These are phyloP conservation scores for Pipra filicauda DNA, from an alignment of 2,113 vertebrate species.

Conservation along the genomic window DNA sequence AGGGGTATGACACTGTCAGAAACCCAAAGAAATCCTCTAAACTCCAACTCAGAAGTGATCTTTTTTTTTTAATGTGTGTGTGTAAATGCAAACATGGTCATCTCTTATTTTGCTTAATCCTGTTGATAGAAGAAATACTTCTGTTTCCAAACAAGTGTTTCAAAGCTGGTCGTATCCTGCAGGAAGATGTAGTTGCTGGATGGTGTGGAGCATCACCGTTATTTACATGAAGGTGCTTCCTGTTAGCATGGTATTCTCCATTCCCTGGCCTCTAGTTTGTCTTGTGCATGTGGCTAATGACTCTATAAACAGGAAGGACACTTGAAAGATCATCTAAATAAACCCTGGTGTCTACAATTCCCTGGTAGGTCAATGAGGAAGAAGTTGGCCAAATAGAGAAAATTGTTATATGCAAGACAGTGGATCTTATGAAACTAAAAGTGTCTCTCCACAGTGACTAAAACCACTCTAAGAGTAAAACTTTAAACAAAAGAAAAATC, in stretches of 20 bases:
- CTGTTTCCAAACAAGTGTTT: constrained; percentile 1
- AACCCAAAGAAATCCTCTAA: background rate
- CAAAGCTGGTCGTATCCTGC: background rate
- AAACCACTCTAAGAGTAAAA: background rate
- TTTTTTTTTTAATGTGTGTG: background rate
- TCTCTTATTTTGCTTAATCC: background rate
- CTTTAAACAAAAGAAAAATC: background rate
- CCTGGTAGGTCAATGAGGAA: constrained; percentile 1
- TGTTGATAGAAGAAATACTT: background rate
- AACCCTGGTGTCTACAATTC: constrained; percentile 21
- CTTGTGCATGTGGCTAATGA: background rate
- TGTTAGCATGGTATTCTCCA: constrained; percentile 16
- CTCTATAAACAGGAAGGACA: constrained; percentile 59
- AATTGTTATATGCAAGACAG: background rate
- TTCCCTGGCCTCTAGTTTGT: background rate
- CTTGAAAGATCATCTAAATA: constrained; percentile 52
- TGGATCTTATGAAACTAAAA: background rate
- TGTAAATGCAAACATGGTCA: background rate
- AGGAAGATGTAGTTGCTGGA: background rate
- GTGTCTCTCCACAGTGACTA: background rate
- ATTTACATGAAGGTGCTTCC: constrained; percentile 48
- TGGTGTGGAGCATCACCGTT: background rate
- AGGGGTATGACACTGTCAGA: background rate
- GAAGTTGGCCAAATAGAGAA: background rate
- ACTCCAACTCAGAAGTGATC: background rate